Conservation (phyloP, 2,797 vertebrate genomes). For the Mus minutoides region DNA sequence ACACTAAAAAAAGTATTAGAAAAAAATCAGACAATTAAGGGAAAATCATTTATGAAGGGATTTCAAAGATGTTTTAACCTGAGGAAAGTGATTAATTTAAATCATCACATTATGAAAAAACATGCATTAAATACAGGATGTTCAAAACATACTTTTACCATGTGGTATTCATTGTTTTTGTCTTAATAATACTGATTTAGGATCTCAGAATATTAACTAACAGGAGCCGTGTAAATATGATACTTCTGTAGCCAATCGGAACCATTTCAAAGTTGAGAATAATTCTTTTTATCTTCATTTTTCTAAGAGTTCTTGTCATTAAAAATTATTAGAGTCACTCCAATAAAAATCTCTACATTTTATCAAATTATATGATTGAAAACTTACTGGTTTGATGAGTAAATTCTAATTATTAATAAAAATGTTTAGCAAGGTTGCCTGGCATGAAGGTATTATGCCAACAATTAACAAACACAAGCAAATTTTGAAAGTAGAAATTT, state of each 20-base stretch:
- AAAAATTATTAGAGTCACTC: neutral
- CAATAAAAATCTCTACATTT: neutral
- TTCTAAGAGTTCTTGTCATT: neutral
- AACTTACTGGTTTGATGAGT: neutral
- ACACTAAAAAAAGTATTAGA: neutral
- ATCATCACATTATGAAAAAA: constrained; percentile 1
- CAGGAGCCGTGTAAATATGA: neutral
- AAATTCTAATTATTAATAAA: constrained; percentile 29
- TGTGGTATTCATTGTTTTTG: neutral
- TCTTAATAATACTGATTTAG: neutral
- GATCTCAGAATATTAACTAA: neutral
- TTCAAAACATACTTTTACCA: neutral
- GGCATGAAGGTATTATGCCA: neutral
- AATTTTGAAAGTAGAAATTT: neutral
- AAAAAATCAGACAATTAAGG: constrained; percentile 21
- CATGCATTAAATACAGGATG: neutral
- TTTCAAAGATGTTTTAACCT: neutral
- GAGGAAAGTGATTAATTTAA: neutral
- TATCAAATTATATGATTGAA: neutral
- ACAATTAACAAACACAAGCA: neutral
- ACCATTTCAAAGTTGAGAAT: neutral
- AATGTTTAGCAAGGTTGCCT: neutral
- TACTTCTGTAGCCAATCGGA: neutral
- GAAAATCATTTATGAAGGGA: neutral
- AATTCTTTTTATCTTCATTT: neutral